Base-by-base conservation (phyloP, 1,140 invertebrate genomes). In the Psilanteris sp. region DNA sequence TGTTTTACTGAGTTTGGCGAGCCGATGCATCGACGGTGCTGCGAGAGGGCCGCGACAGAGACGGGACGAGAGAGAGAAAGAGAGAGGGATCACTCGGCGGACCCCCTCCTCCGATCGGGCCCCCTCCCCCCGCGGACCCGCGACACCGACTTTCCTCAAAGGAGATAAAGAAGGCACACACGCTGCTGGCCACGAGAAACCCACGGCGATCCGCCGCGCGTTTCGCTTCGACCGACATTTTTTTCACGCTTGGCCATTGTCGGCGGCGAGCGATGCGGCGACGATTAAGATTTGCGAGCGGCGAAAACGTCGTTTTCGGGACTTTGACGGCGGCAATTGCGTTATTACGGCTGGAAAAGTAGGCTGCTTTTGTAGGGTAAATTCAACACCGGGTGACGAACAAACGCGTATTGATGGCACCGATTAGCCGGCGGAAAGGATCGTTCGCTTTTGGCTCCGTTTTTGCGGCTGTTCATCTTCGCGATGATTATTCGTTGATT, bases 1-100 rank as follows among this genome's bases (percentile, higher is more conserved):
- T 83, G 82, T 83, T 83, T 83, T 79, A 77, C 75, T 76, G 66
- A 59, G 43, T 59, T 73, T 64, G 73, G 48, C 71, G 64, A 80
- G 37, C 55, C 75, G 66, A 77, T 81, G 81, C 80, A 81, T 81
- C 72, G 82, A 72, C 72, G 75, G 72, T 73, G 79, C 72, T 76
- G 66, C 62, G 62, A 37, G 62, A 52, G 61, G 48, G 36, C 16
- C 6, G 15, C 11, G 29, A 50, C 7, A 7, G 11, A 6, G 32
- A 32, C 26, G 7, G n/a, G 16, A 11, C 8, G 3, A 1, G 16
- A 62, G 6, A 29, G 44, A 1, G 16, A 62, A 3, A 29, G 44
- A 29, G 62, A 55, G 50, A 16, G 41, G 27, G 14, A 55, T 7
- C 6, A n/a, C 46, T 11, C 24, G 20, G 68, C 71, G 29, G 67